Conservation (phyloP, 2,113 vertebrate genomes). For the Myiozetetes cayanensis region DNA sequence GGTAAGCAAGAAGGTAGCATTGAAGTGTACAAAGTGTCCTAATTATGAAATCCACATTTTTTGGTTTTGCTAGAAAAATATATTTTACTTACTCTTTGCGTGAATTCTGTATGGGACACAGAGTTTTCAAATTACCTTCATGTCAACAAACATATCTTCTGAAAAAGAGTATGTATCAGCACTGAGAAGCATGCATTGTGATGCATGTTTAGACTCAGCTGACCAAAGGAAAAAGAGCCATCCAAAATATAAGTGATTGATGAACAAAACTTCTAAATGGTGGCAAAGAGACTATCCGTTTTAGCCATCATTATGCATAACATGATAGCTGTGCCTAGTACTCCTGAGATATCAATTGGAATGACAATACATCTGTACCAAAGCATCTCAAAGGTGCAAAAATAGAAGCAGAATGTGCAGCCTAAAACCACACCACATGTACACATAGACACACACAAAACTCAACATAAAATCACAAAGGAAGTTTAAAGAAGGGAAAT, state of each 20-base stretch:
- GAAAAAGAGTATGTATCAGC: background rate
- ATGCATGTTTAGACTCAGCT: background rate
- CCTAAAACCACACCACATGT: rapidly evolving
- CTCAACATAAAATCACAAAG: background rate
- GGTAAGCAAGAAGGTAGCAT: background rate
- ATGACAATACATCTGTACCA: background rate
- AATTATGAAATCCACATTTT: background rate
- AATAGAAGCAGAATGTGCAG: background rate
- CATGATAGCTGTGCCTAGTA: background rate
- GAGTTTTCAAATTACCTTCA: background rate
- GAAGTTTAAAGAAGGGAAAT: background rate
- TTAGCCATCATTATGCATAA: background rate
- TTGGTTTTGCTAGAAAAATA: background rate
- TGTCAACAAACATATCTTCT: background rate
- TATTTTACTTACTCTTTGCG: background rate
- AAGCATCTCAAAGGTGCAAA: background rate
- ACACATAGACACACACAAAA: rapidly evolving
- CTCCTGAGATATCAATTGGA: background rate
- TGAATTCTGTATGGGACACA: background rate
- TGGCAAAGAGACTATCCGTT: background rate
- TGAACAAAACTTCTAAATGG: background rate
- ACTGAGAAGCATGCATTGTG: background rate
- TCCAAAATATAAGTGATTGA: background rate
- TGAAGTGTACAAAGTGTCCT: background rate
- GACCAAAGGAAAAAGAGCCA: background rate